These are phyloP conservation scores for Coreius guichenoti DNA, from an alignment of 2,797 vertebrate species.

Conservation along the genomic window DNA sequence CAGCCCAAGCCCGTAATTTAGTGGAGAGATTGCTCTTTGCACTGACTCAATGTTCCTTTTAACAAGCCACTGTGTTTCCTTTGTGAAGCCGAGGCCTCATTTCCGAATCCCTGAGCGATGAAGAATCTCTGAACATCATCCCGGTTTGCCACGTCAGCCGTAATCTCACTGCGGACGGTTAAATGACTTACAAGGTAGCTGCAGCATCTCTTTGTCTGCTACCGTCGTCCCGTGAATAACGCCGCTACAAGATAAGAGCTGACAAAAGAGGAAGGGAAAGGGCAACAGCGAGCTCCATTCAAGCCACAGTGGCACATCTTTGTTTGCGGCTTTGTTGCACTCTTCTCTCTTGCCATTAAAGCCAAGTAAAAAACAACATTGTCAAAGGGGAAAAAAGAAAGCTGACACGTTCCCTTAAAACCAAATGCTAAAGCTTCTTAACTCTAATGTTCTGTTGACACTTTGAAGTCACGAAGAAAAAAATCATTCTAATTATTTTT, in stretches of 20 bases:
- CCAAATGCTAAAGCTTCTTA: not conserved
- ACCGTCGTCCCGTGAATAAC: slow-evolving; percentile 74
- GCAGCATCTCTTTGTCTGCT: slow-evolving; percentile 71
- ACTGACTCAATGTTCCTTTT: slow-evolving; percentile 55
- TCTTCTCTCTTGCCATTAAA: slow-evolving; percentile 40
- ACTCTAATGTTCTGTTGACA: not conserved
- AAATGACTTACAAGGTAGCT: slow-evolving; percentile 70
- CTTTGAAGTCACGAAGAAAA: not conserved
- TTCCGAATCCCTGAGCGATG: slow-evolving; percentile 66
- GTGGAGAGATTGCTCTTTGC: slow-evolving; percentile 61
- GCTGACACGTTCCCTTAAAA: slow-evolving; percentile 3
- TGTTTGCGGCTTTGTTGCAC: slow-evolving; percentile 37
- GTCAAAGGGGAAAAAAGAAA: slow-evolving; percentile 13
- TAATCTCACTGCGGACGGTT: slow-evolving; percentile 62
- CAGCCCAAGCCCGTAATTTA: slow-evolving; percentile 52
- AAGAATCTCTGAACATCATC: slow-evolving; percentile 62
- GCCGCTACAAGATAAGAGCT: slow-evolving; percentile 67
- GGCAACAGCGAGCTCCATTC: slow-evolving; percentile 67
- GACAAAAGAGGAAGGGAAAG: slow-evolving; percentile 74
- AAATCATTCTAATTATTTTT: not conserved
- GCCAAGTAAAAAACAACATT: slow-evolving; percentile 17
- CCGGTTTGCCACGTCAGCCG: slow-evolving; percentile 65
- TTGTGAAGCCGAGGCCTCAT: slow-evolving; percentile 68
- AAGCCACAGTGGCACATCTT: slow-evolving; percentile 49
- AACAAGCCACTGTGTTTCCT: slow-evolving; percentile 57